These are phyloP conservation scores for Takifugu flavidus DNA, from an alignment of 2,113 vertebrate species.

Conservation along the genomic window DNA sequence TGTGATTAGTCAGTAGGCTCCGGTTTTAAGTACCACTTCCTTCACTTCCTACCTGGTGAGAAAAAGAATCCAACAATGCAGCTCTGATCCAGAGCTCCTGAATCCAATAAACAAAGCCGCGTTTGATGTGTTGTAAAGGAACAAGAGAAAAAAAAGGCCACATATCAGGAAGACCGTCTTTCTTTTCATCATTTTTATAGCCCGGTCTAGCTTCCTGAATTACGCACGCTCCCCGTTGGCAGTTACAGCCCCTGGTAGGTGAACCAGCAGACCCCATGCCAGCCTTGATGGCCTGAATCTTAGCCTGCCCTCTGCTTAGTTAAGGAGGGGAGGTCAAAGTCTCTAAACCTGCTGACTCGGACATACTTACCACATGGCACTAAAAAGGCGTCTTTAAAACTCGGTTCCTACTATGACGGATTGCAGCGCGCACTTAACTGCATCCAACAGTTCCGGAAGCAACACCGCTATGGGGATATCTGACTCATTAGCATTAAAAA, in stretches of 20 bases:
- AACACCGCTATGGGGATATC: too few relatives aligned
- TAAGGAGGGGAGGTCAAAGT: conserved; percentile 35
- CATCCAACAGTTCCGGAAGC: too few relatives aligned
- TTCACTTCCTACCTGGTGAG: conserved; percentile 45
- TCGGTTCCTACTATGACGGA: not conserved
- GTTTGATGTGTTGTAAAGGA: conserved; percentile 61
- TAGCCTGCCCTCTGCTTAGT: conserved; percentile 28
- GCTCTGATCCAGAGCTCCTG: conserved; percentile 44
- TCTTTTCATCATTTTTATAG: conserved; percentile 76
- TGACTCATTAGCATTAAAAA: not conserved
- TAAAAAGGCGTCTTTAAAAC: conserved; percentile 10
- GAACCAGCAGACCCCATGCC: conserved; percentile 39
- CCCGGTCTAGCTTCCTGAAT: conserved; percentile 61
- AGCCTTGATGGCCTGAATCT: conserved; percentile 37
- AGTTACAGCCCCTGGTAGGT: conserved; percentile 32
- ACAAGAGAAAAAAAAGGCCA: conserved; percentile 34
- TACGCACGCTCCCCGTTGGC: conserved; percentile 50
- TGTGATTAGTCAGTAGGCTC: conserved; percentile 26
- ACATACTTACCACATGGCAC: conserved; percentile 5
- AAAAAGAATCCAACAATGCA: conserved; percentile 19
- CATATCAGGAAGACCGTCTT: conserved; percentile 57
- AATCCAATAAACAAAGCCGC: conserved; percentile 54
- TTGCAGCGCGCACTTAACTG: too few relatives aligned
- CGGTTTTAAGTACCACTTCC: conserved; percentile 18
- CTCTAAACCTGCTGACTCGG: conserved; percentile 24